Evolutionary conservation across 2,888 invertebrate genomes (phyloP), one percentile per base, ranked within the genome.

Genomic region (Eupithecia inturbata): DNA sequence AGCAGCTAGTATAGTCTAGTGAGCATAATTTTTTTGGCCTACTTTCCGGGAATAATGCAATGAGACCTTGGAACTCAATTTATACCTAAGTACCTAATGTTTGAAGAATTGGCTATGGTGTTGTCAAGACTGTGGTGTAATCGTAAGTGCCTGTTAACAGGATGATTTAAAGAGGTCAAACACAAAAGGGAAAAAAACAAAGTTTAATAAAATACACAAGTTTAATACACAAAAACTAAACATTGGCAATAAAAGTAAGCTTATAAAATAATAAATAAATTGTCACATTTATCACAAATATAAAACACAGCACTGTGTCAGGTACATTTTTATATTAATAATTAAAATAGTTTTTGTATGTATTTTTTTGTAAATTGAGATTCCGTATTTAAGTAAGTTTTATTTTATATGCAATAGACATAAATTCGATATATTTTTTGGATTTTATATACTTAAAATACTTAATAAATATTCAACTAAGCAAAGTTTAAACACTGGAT

Each of bases 211-310:
- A 81, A 71, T 71, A 77, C 76, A 83, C 70, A 78, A 63, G 79
- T 85, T 86, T 84, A 85, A 81, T 84, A 72, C 19, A 62, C 80
- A 77, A 78, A 80, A 81, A 80, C 73, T 62, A 78, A 80, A 77
- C 75, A 79, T 75, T 72, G 60, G 78, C 82, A 82, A 85, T 77
- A 82, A 63, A 78, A 80, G 82, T 83, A 75, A 78, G 81, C 85
- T 84, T 84, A 84, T n/a, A 36, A 53, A 73, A 70, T 62, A 76
- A 78, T 72, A 81, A 81, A 39, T 14, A 22, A 64, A 78, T 79
- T 81, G 76, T 78, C 77, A 78, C 75, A 77, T 78, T 74, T 84
- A 88, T 88, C 87, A 89, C 88, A 88, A 83, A 77, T 73, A 79
- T 81, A 82, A 74, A 78, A 81, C 80, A 81, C 77, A 76, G 66